These are phyloP conservation scores for Drosophila sordidapex DNA, from an alignment of 2,888 invertebrate species.

Conservation along the genomic window DNA sequence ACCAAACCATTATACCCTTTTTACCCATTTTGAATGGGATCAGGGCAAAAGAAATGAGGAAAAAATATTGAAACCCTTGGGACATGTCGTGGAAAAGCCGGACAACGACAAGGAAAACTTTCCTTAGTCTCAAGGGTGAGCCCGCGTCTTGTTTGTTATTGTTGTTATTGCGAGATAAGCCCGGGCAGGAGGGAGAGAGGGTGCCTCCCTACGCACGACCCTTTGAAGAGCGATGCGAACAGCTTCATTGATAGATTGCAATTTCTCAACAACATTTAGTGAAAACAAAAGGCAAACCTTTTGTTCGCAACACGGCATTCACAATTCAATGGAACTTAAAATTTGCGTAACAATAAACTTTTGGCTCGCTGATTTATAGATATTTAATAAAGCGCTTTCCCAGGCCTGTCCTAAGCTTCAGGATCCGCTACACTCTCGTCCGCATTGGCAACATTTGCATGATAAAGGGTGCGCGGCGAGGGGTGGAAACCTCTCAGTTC, in stretches of 20 bases:
- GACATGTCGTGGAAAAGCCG: conserved; percentile 63
- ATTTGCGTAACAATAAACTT: conserved; percentile 75
- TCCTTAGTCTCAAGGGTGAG: conserved; percentile 47
- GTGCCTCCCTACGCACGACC: conserved; percentile 29
- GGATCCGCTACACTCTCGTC: not conserved
- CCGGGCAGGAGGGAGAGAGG: not conserved
- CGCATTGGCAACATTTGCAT: conserved; percentile 39
- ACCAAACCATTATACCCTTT: no score
- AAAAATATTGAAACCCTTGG: conserved; percentile 43
- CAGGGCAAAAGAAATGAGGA: not conserved
- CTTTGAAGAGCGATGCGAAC: conserved; percentile 40
- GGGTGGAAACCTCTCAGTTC: not conserved
- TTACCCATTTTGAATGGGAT: no score
- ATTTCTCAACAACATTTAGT: conserved; percentile 53
- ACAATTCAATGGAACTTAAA: conserved; percentile 14
- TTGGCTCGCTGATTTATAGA: conserved; percentile 71
- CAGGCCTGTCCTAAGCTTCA: conserved; percentile 47
- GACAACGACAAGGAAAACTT: conserved; percentile 44
- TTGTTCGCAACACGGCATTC: conserved; percentile 42
- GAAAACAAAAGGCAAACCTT: conserved; percentile 63
- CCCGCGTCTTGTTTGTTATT: conserved; percentile 56
- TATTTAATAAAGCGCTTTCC: conserved; percentile 77
- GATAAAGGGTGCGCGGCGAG: conserved; percentile 32
- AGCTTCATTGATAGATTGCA: conserved; percentile 80
- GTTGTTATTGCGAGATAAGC: conserved; percentile 40